Base-by-base conservation (phyloP, 2,113 vertebrate genomes). In the Phoxinus phoxinus region DNA sequence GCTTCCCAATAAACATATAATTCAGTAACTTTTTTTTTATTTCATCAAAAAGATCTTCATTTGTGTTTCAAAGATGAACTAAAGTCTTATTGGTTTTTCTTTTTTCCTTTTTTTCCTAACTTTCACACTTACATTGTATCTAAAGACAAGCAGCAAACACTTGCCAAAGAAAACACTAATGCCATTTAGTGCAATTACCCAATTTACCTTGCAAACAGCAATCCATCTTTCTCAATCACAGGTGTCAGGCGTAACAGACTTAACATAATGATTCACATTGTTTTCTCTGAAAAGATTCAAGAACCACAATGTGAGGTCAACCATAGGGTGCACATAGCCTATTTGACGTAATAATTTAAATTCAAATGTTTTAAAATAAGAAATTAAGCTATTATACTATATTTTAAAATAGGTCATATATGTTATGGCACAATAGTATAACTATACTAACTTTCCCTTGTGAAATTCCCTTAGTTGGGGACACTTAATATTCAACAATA, bases 211-310 rank as follows among this genome's bases (percentile, higher is more conserved):
- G 53, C 58, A 79, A 83, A 82, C 25, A 8, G 85, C 46, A 86
- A 88, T 89, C 84, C 73, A 86, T 89, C 83, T 89, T 85, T 79
- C 35, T 81, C 78, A 59, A 25, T 85, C 84, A 85, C 87, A 83
- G 85, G 69, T 89, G 89, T 80, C 85, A 83, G 83, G 83, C 73
- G 23, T 44, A 32, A 44, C 69, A 35, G 79, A 67, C 59, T 75
- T 65, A 37, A 82, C 77, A 9, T 11, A 63, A 35, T 6, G 23
- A 72, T 81, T 35, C 74, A 77, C 75, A 56, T 4, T n/a, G 19
- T 10, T 17, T 19, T 12, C 37, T 27, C 73, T 75, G 1, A 27
- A 48, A 4, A 3, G 11, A 2, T 53, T 51, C 48, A 59, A 17
- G 35, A 79, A 59, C 23, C 21, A 23, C 10, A 10, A 56, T 56